Evolutionary conservation across 2,888 invertebrate species (phyloP).

Genomic region (Cryptocheilus praepositus): DNA sequence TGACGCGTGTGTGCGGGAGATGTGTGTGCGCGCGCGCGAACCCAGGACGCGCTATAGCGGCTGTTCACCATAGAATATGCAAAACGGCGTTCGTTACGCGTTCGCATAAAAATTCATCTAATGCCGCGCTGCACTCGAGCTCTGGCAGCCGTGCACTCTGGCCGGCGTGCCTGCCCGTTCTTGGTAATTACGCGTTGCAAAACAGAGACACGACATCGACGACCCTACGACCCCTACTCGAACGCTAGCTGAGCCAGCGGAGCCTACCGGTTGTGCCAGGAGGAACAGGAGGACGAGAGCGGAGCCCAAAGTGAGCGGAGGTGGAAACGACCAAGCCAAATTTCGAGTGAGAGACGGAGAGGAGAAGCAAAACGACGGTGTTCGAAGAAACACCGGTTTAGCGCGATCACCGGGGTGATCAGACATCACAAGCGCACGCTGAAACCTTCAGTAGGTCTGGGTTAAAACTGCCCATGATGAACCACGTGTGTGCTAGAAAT

Average conservation of each 20-base stretch:
- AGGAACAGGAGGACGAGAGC: background rate
- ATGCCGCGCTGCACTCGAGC: constrained; percentile 41
- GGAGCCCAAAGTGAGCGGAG: background rate
- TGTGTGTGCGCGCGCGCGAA: no score
- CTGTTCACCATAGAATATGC: constrained; percentile 55
- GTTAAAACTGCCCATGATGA: no score
- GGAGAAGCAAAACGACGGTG: no score
- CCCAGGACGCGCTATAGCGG: background rate
- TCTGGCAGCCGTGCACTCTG: constrained; percentile 39
- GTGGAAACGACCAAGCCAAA: background rate
- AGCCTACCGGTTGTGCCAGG: background rate
- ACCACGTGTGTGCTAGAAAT: no score
- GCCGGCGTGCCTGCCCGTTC: constrained; percentile 49
- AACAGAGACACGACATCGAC: constrained; percentile 65
- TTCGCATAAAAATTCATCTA: constrained; percentile 55
- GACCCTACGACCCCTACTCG: constrained; percentile 57
- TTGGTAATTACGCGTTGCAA: constrained; percentile 67
- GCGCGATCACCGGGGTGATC: no score
- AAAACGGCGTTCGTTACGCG: constrained; percentile 62
- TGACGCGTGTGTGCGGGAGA: no score
- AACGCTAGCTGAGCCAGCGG: background rate
- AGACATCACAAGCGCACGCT: no score
- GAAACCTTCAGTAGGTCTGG: no score
- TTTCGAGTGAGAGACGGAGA: no score
- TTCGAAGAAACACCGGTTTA: no score